Evolutionary conservation across 2,797 vertebrate species (phyloP), one percentile per base, ranked within the genome.

Genomic region (Tenualosa ilisha): DNA sequence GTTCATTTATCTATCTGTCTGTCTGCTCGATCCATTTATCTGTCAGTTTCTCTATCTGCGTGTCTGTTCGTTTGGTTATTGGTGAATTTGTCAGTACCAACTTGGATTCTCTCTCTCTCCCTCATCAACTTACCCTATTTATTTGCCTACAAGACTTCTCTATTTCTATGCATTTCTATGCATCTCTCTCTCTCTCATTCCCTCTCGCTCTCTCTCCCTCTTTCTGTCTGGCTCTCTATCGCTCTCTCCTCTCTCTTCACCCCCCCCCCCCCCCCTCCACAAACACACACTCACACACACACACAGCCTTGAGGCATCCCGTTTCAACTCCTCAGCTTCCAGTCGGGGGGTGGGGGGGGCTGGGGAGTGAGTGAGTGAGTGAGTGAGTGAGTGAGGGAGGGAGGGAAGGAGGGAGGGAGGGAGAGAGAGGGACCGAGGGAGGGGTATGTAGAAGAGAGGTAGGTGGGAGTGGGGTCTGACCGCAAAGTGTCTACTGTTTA

Each of bases 401-500:
- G 43, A 84, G 59, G 37, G 84, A 54, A n/a, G 81, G 40, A 63
- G 56, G 51, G n/a, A 51, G 75, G 56, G 72, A 63, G 59, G 63
- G 50, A 7, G 81, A 51, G 84, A 59, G 82, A 81, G 84, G 63
- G 68, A 81, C 51, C 40, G 87, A 83, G 83, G 85, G 84, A 87
- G 85, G 87, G 88, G 88, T 84, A 83, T 92, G 91, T 95, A 95
- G 94, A 94, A 94, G 93, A 95, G 93, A 93, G 91, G 93, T 94
- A 95, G 95, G 93, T 95, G 93, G 91, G 90, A 95, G 95, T 95
- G 92, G 93, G 95, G 93, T 95, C 93, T 95, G 94, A 95, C 95
- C 93, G 94, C 94, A 95, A 93, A 95, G 93, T 94, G 93, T 94
- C 94, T 94, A 91, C 94, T 94, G 94, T 95, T 95, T 93, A 94